Base-by-base conservation (phyloP, 1,140 invertebrate species). In the Paracyclopina nana region DNA sequence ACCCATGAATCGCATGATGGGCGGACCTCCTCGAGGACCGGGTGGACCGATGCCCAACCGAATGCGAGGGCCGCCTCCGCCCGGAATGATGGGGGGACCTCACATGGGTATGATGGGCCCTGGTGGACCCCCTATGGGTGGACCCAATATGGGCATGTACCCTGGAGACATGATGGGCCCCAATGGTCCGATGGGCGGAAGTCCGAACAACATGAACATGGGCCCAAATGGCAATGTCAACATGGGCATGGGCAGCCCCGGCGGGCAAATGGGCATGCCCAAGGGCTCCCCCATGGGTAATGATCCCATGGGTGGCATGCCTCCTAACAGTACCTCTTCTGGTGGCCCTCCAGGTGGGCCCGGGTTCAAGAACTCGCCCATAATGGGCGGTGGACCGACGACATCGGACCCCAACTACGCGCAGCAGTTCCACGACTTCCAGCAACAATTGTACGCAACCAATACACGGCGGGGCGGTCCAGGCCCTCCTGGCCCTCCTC, bases 361-460 rank as follows among this genome's bases (percentile, higher is more conserved):
- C 49, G 80, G 82, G 76, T 82, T 81, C 63, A 83, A 83, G 61
- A 78, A 76, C 56, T 77, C 78, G 31, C 69, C 78, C 4, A 86
- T 84, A 60, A 77, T 83, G 40, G 79, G 81, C 11, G 8, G 12
- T 8, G 58, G 57, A 8, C 81, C 81, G 2, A 80, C 76, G 12
- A 83, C 82, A 48, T 74, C 77, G 41, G 84, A 90, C 69, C 80
- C 85, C 11, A 86, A 83, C 62, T 90, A 90, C 68, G 84, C 83
- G 58, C 82, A 86, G 62, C 84, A 88, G 70, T 90, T 85, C 69
- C 84, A 88, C 64, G 85, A 88, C 66, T 90, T 91, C 69, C 86
- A 91, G 61, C 86, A 90, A 62, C 84, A 88, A 63, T 67, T 90
- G 50, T 90, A 91, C 68, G 84, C 85, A 22, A 91, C 84, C 8